Evolutionary conservation across 2,888 invertebrate genomes (phyloP).

Genomic region (Nesidiocoris tenuis): DNA sequence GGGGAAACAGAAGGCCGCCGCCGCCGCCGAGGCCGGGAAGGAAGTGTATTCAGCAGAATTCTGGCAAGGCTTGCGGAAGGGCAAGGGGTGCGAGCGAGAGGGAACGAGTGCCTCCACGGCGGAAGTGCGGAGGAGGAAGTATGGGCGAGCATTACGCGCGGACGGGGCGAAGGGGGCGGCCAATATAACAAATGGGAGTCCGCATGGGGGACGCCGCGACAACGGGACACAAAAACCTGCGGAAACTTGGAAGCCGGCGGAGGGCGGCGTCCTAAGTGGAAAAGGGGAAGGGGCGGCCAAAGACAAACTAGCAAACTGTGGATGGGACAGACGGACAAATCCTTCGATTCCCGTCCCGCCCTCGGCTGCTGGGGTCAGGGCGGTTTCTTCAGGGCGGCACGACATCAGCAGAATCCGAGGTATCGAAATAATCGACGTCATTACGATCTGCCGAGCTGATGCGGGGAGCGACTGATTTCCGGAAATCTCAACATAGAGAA

Average conservation of each 20-base stretch:
- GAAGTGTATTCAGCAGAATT: conserved; percentile 51
- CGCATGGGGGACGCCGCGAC: conserved; percentile 5
- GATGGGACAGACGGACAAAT: conserved; percentile 48
- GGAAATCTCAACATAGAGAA: too few relatives aligned
- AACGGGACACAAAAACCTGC: conserved; percentile 22
- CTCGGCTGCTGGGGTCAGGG: conserved; percentile 1
- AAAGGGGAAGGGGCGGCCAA: conserved; percentile 13
- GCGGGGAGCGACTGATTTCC: too few relatives aligned
- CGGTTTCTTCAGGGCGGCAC: not conserved
- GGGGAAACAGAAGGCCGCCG: conserved; percentile 47
- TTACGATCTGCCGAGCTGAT: not conserved
- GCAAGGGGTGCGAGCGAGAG: not conserved
- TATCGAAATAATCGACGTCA: conserved; percentile 8
- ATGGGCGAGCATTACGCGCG: conserved; percentile 45
- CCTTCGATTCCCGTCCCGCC: conserved; percentile 22
- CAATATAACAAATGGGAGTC: conserved; percentile 50
- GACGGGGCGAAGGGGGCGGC: conserved; percentile 50
- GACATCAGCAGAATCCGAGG: not conserved
- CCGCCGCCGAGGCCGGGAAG: conserved; percentile 43
- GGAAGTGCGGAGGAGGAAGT: conserved; percentile 13
- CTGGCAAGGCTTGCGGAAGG: conserved; percentile 42
- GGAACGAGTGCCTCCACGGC: conserved; percentile 1
- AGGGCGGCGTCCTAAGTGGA: conserved; percentile 2
- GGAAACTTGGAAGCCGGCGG: conserved; percentile 4
- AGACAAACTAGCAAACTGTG: conserved; percentile 50